Evolutionary conservation across 1,140 invertebrate genomes (phyloP), one percentile per base, ranked within the genome.

Genomic region (Agrilus planipennis): DNA sequence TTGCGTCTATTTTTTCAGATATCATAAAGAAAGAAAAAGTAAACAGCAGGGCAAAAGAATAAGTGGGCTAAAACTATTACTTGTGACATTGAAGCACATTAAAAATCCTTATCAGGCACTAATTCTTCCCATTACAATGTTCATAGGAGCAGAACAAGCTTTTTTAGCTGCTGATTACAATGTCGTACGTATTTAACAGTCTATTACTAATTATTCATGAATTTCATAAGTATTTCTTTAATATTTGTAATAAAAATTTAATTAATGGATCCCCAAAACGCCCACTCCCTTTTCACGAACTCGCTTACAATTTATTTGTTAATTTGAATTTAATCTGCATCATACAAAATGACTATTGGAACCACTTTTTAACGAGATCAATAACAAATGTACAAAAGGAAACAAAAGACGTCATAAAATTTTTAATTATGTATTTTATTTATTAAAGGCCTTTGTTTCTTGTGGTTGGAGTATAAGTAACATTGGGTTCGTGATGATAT

Each of bases 101-200:
- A 69, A 71, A 20, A 80, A 86, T 53, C 75, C 73, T 19, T 79
- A 82, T 49, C 88, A 92, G 61, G 61, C 92, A 19, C 63, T 96
- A 15, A 71, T 96, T 46, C 71, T 94, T 34, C 89, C 90, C 0
- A 76, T 95, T n/a, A 94, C 88, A 1, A 78, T 92, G 41, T 96
- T 90, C 59, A 92, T 90, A 53, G 91, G 91, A 1, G 74, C 92
- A 19, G 89, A 94, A 56, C 90, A 95, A 62, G 89, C 87, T 0
- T 94, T 93, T 61, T 73, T 93, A 48, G 79, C 82, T 5, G 87
- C 87, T 5, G 87, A 94, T 58, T 95, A 79, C 47, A 92, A 85
- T 6, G 80, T 82, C 47, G 89, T 90, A 67, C 70, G 70, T 68
- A 50, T 20, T 4, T 23, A 16, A 5, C 10, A 31, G 15, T 31